Base-by-base conservation (phyloP, 2,113 vertebrate genomes). In the Lophotis ruficrista region DNA sequence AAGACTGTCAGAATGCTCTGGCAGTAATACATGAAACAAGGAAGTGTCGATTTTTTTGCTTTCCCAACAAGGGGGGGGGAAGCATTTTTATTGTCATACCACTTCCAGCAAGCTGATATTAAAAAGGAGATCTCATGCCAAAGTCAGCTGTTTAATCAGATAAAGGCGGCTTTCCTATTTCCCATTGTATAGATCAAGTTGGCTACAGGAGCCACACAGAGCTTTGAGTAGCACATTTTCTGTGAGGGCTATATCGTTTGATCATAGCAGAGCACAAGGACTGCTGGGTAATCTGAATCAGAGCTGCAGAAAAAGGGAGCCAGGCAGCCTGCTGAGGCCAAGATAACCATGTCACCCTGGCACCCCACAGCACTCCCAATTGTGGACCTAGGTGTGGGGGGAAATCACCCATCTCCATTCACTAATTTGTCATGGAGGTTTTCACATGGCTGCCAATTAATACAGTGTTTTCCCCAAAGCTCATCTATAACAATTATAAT, bases 181-280 rank as follows among this genome's bases (percentile, higher is more conserved):
- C 94, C 90, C 54, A 95, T 84, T 97, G 94, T 96, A 96, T 84
- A 97, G 95, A 89, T 96, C 83, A 88, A 95, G 92, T 95, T 95
- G 89, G 93, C 92, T 95, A 43, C 83, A 57, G 94, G 87, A 95
- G 96, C 83, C 92, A 97, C 95, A 92, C 89, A 93, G 93, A 94
- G 96, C 95, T 97, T 96, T 96, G 93, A 97, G 94, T 33, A 96
- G 93, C 89, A 92, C 89, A 79, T 96, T 96, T 94, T 97, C 94
- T 15, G 1, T 41, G 60, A 87, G 83, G 87, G 93, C 77, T 94
- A 43, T 94, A 96, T 93, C 87, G 48, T 96, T 95, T 97, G 95
- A 97, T 97, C 96, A 96, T 87, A 50, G 95, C 87, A 78, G 68
- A 93, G 91, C 87, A 84, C 57, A n/a, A 64, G 77, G 95, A 78